These are phyloP conservation scores for Metellina segmentata DNA, from an alignment of 2,888 invertebrate species.

Conservation along the genomic window DNA sequence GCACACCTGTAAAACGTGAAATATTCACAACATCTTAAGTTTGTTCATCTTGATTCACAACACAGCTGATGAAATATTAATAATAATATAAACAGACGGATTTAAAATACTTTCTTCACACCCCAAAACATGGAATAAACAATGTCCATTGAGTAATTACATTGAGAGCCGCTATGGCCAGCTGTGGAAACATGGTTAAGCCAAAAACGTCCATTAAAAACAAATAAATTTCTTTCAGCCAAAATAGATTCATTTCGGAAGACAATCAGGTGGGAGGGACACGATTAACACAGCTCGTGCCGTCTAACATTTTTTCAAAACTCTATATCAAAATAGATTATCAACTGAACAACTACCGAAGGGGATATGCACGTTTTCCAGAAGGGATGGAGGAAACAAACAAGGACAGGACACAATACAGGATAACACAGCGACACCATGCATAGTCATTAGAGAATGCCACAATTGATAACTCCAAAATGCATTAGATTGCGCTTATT, in stretches of 20 bases:
- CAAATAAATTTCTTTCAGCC: constrained; percentile 39
- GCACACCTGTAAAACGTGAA: constrained; percentile 75
- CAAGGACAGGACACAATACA: not conserved
- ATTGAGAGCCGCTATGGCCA: constrained; percentile 12
- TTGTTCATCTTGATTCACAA: constrained; percentile 60
- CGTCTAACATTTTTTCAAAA: constrained; percentile 41
- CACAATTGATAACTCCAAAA: too few relatives aligned
- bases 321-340: constrained; percentile 55
- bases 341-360: constrained; percentile 34
- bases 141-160: constrained; percentile 32
- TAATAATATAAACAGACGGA: constrained; percentile 62
- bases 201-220: constrained; percentile 29
- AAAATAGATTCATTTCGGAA: constrained; percentile 68
- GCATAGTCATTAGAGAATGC: too few relatives aligned
- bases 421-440: too few relatives aligned
- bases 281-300: constrained; percentile 39
- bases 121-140: constrained; percentile 54
- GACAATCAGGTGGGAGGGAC: constrained; percentile 49
- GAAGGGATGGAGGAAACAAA: constrained; percentile 4
- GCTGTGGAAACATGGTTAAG: not conserved
- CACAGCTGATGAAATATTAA: constrained; percentile 56
- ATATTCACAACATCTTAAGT: constrained; percentile 72
- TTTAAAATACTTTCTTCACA: constrained; percentile 71
- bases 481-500: too few relatives aligned
- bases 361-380: constrained; percentile 15